These are phyloP conservation scores for Eulacestoma nigropectus DNA, from an alignment of 2,113 vertebrate species.

Conservation along the genomic window DNA sequence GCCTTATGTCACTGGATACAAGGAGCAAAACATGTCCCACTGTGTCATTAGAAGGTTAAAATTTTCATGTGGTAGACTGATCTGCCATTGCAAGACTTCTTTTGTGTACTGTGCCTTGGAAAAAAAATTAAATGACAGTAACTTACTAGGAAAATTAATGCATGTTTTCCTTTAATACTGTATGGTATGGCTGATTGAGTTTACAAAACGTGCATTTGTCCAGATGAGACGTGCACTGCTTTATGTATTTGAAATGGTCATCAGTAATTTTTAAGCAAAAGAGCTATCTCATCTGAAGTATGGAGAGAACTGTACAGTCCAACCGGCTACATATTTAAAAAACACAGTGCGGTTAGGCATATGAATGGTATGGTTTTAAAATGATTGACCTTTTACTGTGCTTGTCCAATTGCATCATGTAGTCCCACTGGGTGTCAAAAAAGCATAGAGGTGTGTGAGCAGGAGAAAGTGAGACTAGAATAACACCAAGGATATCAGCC, in stretches of 20 bases:
- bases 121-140: background rate
- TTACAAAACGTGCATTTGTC: background rate
- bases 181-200: background rate
- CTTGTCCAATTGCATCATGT: background rate
- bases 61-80: background rate
- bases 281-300: background rate
- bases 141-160: background rate
- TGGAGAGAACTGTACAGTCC: background rate
- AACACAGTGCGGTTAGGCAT: rapidly evolving
- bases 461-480: background rate
- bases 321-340: background rate
- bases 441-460: background rate
- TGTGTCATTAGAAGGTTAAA: background rate
- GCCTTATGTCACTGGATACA: background rate
- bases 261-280: background rate
- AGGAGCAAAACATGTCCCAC: rapidly evolving
- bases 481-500: background rate
- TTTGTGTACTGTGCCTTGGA: background rate
- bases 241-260: background rate
- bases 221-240: background rate
- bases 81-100: background rate
- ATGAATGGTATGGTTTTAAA: background rate
- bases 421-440: background rate
- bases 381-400: background rate
- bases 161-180: background rate